Conservation (phyloP, 2,113 vertebrate genomes). For the Pseudopodoces humilis region DNA sequence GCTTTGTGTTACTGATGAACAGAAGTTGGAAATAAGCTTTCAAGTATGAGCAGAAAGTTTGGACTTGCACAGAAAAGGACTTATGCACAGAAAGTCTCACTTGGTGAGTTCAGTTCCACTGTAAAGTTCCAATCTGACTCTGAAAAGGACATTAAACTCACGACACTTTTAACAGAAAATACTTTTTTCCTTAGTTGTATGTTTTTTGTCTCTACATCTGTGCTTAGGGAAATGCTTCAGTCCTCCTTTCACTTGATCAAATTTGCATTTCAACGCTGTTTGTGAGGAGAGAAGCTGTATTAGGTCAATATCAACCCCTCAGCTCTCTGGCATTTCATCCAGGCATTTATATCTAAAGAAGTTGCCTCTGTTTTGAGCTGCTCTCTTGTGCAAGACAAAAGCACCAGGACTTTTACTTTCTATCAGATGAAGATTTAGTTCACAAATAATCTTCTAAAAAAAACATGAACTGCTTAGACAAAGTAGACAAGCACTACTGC, state of each 20-base stretch:
- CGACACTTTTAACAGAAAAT: neutral
- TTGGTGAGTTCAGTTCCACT: neutral
- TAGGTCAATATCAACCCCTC: neutral
- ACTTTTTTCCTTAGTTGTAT: neutral
- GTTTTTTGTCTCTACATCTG: neutral
- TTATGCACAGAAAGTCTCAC: neutral
- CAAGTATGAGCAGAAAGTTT: neutral
- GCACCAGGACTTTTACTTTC: neutral
- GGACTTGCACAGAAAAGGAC: neutral
- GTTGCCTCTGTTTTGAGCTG: neutral
- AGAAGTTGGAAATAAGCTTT: neutral
- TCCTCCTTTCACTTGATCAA: neutral
- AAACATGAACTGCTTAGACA: neutral
- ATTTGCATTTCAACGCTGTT: neutral
- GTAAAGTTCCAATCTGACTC: neutral
- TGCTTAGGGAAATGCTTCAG: neutral
- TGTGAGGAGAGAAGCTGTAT: neutral
- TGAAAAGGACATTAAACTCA: neutral
- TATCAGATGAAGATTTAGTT: neutral
- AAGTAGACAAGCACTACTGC: neutral
- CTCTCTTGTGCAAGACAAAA: neutral
- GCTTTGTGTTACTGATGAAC: neutral
- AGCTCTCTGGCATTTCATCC: neutral
- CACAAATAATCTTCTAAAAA: neutral
- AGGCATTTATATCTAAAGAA: neutral